Base-by-base conservation (phyloP, 2,797 vertebrate species). In the Sebastolobus altivelis region DNA sequence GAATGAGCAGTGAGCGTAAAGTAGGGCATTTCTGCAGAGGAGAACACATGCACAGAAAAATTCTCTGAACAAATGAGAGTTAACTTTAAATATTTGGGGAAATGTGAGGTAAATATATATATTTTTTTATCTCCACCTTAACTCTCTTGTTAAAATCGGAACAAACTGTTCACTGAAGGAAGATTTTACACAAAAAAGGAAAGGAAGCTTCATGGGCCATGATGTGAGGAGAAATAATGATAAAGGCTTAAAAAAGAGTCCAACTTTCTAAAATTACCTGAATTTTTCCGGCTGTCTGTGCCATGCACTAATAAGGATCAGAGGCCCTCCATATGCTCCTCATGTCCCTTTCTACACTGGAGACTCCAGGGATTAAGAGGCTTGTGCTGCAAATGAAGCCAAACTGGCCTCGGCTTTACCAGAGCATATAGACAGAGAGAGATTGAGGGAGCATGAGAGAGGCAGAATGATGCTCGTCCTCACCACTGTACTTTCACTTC, bases 351-450 rank as follows among this genome's bases (percentile, higher is more conserved):
- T 94, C 92, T 93, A 90, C 91, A 89, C 89, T 88, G 87, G 81
- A 94, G 84, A 86, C 90, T 91, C 79, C 89, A 78, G 88, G 93
- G 94, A 95, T 94, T 94, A 95, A 89, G 91, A 87, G 69, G 86
- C 87, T 86, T 88, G 82, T 87, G 81, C 86, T 88, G 85, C 82
- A 92, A 92, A 93, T 93, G 89, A 94, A 94, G 91, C 88, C 88
- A 91, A 87, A 86, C 87, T 91, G 90, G 92, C 89, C 86, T 81
- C 46, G 67, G 90, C 82, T 82, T 88, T 92, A 92, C 69, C 77
- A 52, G 77, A 75, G 85, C 81, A 80, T 76, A 78, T 14, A 85
- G 75, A 80, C 73, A 83, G 43, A 75, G 58, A 75, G 68, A 75
- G 68, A 60, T 18, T 38, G 67, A 67, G 75, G 66, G 65, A 65